Percentiles rank a stretch among this genome's conserved stretches.
phyloP scores from a whole-genome alignment of 2,113 vertebrate species.

The Myocastor coypus region DNA sequence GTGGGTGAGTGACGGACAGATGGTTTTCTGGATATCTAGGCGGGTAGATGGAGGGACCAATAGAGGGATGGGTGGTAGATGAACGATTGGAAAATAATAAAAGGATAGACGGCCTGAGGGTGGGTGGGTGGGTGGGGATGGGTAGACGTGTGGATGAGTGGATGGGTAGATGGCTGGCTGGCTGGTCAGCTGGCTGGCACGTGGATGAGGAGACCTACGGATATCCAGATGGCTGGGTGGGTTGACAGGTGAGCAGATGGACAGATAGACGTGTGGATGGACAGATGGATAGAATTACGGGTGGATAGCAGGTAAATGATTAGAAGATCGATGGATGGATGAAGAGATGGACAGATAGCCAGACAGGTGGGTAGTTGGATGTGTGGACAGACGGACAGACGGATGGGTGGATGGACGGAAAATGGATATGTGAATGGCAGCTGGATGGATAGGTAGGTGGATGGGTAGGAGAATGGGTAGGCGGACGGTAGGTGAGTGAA shows the following conservation, averaged over 20 bases:
- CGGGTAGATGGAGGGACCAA: neutral
- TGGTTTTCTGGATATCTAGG: neutral
- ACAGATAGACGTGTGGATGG: neutral
- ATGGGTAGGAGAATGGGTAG: no score
- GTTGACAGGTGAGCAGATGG: neutral
- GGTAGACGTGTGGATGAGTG: no score
- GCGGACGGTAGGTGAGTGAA: no score
- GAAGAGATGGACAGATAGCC: no score
- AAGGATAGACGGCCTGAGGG: neutral
- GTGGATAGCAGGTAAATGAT: no score
- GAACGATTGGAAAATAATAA: neutral
- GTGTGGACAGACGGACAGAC: no score
- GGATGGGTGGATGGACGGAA: no score
- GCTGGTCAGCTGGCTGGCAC: neutral
- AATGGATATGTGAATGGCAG: no score
- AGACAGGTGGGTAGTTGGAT: rapidly evolving
- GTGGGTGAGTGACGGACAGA: no score
- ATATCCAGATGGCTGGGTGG: rapidly evolving
- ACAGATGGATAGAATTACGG: neutral
- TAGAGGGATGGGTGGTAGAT: neutral
- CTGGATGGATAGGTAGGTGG: no score
- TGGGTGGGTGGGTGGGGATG: neutral
- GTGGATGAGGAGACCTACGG: neutral
- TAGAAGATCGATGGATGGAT: no score
- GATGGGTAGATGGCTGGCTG: neutral